A percentile compares a stretch with the other conserved stretches of the same genome.
These are phyloP conservation scores for Cheirogaleus major DNA, from an alignment of 2,797 vertebrate genomes.

Conservation along the genomic window DNA sequence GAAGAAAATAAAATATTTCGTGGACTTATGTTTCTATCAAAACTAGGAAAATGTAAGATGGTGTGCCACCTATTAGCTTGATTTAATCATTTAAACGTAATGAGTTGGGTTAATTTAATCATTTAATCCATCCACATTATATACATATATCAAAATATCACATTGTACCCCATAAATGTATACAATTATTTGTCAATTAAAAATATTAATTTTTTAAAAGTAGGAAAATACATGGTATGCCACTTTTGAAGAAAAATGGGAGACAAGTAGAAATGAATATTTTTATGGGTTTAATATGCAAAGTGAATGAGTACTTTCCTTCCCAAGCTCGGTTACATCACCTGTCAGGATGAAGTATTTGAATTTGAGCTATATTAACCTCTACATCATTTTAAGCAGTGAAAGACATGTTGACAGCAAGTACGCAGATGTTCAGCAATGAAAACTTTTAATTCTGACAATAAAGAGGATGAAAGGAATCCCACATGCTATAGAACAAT, in stretches of 20 bases:
- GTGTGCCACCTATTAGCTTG: background rate
- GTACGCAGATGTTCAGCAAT: background rate
- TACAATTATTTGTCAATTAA: background rate
- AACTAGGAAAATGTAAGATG: background rate
- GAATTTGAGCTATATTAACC: background rate
- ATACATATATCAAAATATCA: background rate
- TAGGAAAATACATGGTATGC: background rate
- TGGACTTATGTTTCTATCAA: background rate
- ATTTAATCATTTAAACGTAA: background rate
- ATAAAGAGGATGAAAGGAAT: background rate
- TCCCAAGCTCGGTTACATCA: background rate
- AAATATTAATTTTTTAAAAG: background rate
- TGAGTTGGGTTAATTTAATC: background rate
- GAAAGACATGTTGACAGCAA: slow-evolving; percentile 7
- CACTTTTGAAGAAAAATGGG: slow-evolving; percentile 1
- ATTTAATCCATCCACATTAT: background rate
- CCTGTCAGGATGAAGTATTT: background rate
- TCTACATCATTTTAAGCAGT: background rate
- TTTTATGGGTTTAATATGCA: background rate
- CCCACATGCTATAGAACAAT: background rate
- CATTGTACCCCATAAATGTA: background rate
- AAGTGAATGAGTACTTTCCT: background rate
- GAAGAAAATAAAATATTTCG: background rate
- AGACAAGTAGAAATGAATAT: background rate
- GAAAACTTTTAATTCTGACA: slow-evolving; percentile 28